Evolutionary conservation across 2,113 vertebrate genomes (phyloP), one percentile per base, ranked within the genome.

Genomic region (Chitala chitala): DNA sequence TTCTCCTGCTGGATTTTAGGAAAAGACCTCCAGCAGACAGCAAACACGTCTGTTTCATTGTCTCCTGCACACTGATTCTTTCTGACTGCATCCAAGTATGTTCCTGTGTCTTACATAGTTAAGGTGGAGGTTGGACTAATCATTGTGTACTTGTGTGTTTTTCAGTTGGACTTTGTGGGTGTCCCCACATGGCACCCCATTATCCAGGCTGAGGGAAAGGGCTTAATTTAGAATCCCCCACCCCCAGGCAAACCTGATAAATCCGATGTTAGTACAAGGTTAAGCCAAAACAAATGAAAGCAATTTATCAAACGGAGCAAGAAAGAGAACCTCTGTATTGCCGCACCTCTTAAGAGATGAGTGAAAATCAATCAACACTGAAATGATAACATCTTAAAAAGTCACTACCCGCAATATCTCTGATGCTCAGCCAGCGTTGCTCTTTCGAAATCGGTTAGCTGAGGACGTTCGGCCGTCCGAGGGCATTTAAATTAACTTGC

Each of bases 201-300:
- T 1, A 2, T 6, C 31, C 31, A 17, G 15, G 7, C 59, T 20
- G 6, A 20, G 10, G 59, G 31, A 20, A n/a, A 10, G 20, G 26
- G 31, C 12, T 38, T 71, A n/a, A 63, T n/a, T 80, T 24, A 46
- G 64, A 66, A 29, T 66, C 64, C 24, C 58, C 12, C 22, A 36
- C 42, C 7, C 64, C 38, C 4, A 59, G 51, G 71, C 4, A 80
- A 77, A 72, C 13, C 40, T 86, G 74, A 84, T 77, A 73, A 84
- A 85, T 84, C 69, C 72, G 59, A 68, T 82, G 77, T 56, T 80
- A 12, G 63, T 74, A 1, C 73, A 82, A 73, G 56, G 75, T 81
- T 87, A 79, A 82, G 76, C 48, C n/a, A 70, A 78, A 83, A 70
- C 71, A 88, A 90, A 85, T 81, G 58, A 82, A 82, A 82, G 71